A percentile compares a stretch with the other conserved stretches of the same genome.
phyloP scores from a whole-genome alignment of 2,113 vertebrate species.

The Harpagus bidentatus region DNA sequence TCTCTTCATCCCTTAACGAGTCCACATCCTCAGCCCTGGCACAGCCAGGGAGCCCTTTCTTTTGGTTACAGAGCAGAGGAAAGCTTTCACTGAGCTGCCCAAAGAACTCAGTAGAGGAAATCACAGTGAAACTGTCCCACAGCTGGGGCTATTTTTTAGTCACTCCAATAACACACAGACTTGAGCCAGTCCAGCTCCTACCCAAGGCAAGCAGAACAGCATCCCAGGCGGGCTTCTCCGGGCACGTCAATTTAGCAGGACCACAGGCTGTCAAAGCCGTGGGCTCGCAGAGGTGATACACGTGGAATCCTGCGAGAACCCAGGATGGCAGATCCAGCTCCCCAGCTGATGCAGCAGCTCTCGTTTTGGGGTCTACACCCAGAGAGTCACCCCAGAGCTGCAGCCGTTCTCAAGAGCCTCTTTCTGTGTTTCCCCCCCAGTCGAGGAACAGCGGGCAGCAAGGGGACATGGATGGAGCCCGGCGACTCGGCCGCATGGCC shows the following conservation, averaged over 20 bases:
- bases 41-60: neutral
- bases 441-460: slow-evolving; percentile 86
- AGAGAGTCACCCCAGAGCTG: neutral
- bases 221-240: neutral
- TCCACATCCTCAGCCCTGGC: neutral
- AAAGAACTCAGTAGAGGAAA: neutral
- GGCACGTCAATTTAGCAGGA: neutral
- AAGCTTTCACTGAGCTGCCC: neutral
- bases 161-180: too few species aligned
- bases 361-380: neutral
- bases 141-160: fast-evolving
- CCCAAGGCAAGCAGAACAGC: neutral
- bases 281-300: neutral
- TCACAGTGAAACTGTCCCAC: neutral
- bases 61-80: neutral
- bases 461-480: slow-evolving; percentile 83
- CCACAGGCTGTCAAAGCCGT: fast-evolving
- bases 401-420: neutral
- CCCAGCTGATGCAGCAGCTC: neutral
- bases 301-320: fast-evolving
- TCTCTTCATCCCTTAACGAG: neutral
- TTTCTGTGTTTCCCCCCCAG: slow-evolving; percentile 56
- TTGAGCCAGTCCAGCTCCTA: neutral
- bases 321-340: neutral
- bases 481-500: slow-evolving; percentile 83